phyloP scores from a whole-genome alignment of 92 coral and sea anemone genomes.

The Blastomussa wellsi region DNA sequence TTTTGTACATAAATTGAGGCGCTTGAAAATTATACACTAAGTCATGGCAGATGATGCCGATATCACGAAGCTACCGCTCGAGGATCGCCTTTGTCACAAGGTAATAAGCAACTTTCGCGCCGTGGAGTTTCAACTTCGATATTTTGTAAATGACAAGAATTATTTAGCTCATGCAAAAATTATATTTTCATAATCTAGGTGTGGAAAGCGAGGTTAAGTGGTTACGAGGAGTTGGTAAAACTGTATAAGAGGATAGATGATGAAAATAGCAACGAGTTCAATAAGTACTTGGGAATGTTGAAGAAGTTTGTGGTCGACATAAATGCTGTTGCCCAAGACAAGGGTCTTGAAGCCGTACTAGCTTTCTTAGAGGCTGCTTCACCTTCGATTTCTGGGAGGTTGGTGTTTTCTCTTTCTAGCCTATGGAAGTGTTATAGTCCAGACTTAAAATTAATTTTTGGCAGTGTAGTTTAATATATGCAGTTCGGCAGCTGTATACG shows the following conservation, averaged over 20 bases:
- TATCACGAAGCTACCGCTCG: conserved; percentile 82
- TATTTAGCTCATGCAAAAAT: not conserved
- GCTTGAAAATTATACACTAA: not conserved
- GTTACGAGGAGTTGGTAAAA: conserved; percentile 88
- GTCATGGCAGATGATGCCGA: conserved; percentile 88
- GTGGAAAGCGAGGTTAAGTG: conserved; percentile 99
- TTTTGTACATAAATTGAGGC: conserved; percentile 13
- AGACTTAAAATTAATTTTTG: not conserved
- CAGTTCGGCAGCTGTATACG: too few relatives aligned
- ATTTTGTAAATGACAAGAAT: not conserved
- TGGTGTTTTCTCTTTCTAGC: not conserved
- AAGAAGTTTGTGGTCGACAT: conserved; percentile 97
- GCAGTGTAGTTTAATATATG: not conserved
- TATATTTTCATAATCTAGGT: conserved; percentile 61
- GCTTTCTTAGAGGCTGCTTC: conserved; percentile 92
- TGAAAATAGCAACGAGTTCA: conserved; percentile 85
- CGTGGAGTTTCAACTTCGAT: not conserved
- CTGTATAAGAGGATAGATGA: conserved; percentile 72
- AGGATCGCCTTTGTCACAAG: conserved; percentile 90
- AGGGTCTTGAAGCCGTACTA: conserved; percentile 90
- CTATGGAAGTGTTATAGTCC: not conserved
- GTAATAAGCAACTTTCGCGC: conserved; percentile 57
- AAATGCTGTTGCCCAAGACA: conserved; percentile 98
- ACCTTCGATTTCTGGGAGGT: conserved; percentile 96
- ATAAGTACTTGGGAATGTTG: conserved; percentile 82